Percentiles rank a stretch among this genome's conserved stretches.
Evolutionary conservation across 2,797 vertebrate species (phyloP).

Genomic region (Rallus crepitans): DNA sequence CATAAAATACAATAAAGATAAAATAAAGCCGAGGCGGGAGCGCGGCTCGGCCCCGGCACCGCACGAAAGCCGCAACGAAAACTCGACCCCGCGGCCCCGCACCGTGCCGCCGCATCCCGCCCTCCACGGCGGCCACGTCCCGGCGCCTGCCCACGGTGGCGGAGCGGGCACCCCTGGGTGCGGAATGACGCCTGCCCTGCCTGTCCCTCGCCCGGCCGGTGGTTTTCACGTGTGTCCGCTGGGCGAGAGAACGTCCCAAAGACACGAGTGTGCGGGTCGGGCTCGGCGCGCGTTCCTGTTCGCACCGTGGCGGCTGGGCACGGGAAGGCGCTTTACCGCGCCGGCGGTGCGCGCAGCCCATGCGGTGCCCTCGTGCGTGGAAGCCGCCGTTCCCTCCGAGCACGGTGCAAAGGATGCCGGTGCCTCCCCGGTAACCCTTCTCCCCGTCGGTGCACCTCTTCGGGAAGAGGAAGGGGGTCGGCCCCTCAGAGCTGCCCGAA

Average conservation of each 20-base stretch:
- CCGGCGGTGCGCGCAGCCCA: background rate
- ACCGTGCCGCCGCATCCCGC: background rate
- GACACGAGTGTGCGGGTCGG: background rate
- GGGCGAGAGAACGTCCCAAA: background rate
- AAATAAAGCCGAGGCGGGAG: background rate
- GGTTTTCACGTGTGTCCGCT: background rate
- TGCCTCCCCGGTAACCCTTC: background rate
- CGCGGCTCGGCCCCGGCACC: background rate
- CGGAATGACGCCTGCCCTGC: too few species aligned
- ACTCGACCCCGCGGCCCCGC: background rate
- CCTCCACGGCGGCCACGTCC: background rate
- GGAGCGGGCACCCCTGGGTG: background rate
- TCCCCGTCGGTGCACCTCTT: background rate
- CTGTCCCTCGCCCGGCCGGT: too few species aligned
- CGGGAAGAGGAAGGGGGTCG: background rate
- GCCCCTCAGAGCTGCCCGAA: background rate
- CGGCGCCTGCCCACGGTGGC: background rate
- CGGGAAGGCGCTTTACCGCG: background rate
- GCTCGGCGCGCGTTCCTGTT: too few species aligned
- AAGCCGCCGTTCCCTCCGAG: background rate
- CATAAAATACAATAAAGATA: background rate
- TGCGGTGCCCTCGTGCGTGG: background rate
- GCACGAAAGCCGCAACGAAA: slow-evolving; percentile 29
- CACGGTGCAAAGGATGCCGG: background rate
- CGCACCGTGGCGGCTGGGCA: background rate